Evolutionary conservation across 2,113 vertebrate genomes (phyloP).

Genomic region (Dromaius novaehollandiae): DNA sequence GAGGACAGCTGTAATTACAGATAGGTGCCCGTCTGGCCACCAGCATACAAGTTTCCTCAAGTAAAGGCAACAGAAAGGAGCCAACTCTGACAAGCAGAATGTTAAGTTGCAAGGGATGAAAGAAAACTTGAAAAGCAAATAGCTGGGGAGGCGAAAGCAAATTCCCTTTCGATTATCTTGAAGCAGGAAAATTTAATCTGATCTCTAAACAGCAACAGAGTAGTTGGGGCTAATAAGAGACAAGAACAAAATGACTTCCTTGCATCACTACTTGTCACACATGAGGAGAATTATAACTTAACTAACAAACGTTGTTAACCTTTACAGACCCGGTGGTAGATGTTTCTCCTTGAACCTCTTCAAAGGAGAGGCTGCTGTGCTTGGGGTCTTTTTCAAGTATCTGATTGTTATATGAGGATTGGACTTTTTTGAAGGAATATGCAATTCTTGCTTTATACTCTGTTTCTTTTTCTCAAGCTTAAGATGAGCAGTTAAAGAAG

Average conservation of each 20-base stretch:
- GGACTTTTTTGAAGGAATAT: background rate
- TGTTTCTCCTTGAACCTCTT: background rate
- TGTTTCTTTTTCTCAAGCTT: background rate
- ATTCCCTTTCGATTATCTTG: background rate
- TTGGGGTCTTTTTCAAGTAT: background rate
- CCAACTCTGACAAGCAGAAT: background rate
- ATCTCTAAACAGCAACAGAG: background rate
- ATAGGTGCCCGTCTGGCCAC: accelerated
- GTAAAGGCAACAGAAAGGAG: background rate
- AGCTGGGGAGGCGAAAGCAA: background rate
- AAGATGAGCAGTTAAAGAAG: background rate
- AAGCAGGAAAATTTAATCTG: background rate
- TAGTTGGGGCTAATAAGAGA: background rate
- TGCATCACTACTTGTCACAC: background rate
- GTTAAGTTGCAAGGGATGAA: background rate
- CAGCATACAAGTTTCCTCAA: accelerated
- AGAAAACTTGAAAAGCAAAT: background rate
- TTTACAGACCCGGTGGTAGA: background rate
- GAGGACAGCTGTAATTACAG: background rate
- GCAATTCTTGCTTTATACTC: background rate
- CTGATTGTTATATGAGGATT: background rate
- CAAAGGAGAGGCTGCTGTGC: background rate
- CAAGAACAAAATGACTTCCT: background rate
- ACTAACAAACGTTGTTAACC: background rate
- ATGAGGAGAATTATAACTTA: background rate